Conservation (phyloP, 2,113 vertebrate genomes). For the Sprattus sprattus region DNA sequence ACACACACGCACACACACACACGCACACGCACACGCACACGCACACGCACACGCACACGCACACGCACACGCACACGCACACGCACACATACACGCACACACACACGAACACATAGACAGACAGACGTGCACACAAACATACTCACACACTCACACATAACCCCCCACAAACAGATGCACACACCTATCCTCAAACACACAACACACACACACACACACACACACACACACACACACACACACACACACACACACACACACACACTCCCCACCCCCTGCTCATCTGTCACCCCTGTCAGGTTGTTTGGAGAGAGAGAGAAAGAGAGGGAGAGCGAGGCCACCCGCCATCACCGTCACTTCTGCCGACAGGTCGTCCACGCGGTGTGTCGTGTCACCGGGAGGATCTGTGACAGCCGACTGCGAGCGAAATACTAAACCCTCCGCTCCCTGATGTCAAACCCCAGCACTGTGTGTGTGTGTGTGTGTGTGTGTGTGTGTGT, state of each 20-base stretch:
- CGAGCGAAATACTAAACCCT: constrained; percentile 8
- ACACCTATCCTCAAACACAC: background rate
- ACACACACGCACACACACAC: background rate
- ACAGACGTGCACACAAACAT: background rate
- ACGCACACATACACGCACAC: background rate
- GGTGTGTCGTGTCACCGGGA: constrained; percentile 6
- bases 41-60: background rate
- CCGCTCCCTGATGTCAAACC: background rate
- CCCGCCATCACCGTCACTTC: constrained; percentile 8
- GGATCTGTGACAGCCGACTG: constrained; percentile 14
- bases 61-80: background rate
- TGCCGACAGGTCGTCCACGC: constrained; percentile 15
- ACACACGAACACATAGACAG: background rate
- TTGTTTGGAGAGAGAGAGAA: constrained; percentile 9
- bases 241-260: background rate
- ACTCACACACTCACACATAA: background rate
- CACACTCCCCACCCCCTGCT: background rate
- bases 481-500: too few species aligned
- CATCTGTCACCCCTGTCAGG: constrained; percentile 14
- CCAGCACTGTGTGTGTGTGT: too few species aligned
- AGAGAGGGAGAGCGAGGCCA: background rate
- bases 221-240: background rate
- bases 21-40: background rate
- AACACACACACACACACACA: background rate
- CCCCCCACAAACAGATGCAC: background rate